Evolutionary conservation across 2,888 invertebrate species (phyloP).

Genomic region (Stenurella melanura): DNA sequence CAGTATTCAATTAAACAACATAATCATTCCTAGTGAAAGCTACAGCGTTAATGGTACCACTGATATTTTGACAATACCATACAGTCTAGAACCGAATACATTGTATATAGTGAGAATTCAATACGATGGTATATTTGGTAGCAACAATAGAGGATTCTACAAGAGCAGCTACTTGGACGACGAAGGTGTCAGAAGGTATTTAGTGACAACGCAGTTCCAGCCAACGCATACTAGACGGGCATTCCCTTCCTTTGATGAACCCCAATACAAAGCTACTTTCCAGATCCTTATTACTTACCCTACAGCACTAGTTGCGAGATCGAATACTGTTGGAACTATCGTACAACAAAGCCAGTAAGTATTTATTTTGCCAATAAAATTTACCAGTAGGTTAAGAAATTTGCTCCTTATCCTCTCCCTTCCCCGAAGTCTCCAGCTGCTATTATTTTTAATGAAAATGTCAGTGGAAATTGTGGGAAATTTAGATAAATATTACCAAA

Average conservation of each 20-base stretch:
- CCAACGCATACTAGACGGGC: slow-evolving; percentile 80
- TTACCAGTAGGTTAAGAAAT: too few species aligned
- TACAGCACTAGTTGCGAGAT: neutral
- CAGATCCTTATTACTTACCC: slow-evolving; percentile 58
- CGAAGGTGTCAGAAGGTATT: slow-evolving; percentile 41
- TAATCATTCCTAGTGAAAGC: slow-evolving; percentile 18
- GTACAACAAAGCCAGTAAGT: slow-evolving; percentile 25
- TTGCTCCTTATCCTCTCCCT: too few species aligned
- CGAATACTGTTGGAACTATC: slow-evolving; percentile 3
- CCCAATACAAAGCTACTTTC: slow-evolving; percentile 80
- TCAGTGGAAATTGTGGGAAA: too few species aligned
- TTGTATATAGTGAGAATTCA: slow-evolving; percentile 35
- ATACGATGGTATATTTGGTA: slow-evolving; percentile 42
- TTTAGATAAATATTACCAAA: too few species aligned
- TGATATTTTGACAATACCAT: slow-evolving; percentile 48
- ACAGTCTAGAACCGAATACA: neutral
- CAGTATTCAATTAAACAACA: slow-evolving; percentile 41
- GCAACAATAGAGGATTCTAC: slow-evolving; percentile 51
- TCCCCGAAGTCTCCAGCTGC: too few species aligned
- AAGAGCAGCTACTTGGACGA: slow-evolving; percentile 53
- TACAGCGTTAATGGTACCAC: slow-evolving; percentile 46
- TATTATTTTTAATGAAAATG: too few species aligned
- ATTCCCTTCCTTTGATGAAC: slow-evolving; percentile 86
- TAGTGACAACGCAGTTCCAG: slow-evolving; percentile 81
- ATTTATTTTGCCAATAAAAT: neutral